Base-by-base conservation (phyloP, 2,888 invertebrate genomes). In the Acrobasis consociella region DNA sequence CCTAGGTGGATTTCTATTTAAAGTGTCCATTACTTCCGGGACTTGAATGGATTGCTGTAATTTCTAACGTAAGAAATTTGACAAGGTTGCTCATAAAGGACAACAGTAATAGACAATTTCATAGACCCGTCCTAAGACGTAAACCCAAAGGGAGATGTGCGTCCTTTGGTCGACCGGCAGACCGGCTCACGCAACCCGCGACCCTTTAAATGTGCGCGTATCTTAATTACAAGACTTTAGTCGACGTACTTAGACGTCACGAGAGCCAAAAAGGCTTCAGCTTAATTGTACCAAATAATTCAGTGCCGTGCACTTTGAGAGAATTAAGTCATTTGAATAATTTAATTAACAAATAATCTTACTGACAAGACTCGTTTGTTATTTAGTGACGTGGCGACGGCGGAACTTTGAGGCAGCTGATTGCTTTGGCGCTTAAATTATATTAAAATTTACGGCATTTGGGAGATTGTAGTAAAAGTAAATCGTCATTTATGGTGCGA, bases 231-330 rank as follows among this genome's bases (percentile, higher is more conserved):
- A 63, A 62, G 76, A 72, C 75, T 76, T n/a, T 72, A 74, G 72
- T 72, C 71, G 73, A 68, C 69, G 73, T 75, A 73, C 74, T 68
- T 76, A 79, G 74, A 71, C 78, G 69, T 72, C 72, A 73, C 70
- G 65, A 77, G 75, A 76, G 71, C 76, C 74, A 75, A 76, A 64
- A 78, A 76, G 76, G 79, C 80, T 81, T 77, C 78, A 67, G 67
- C 80, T 83, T 84, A 83, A 83, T 76, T 81, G 76, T 72, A 70
- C 77, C 70, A 83, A 82, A 85, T 84, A 81, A 85, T 85, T 85
- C 76, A 81, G 78, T 75, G 77, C 71, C 78, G 72, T 83, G 78
- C 82, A 85, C 80, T 84, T 82, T 81, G 75, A 80, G 75, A 68
- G 77, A 76, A 76, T 82, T 72, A 79, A 81, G 76, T 79, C 75